These are phyloP conservation scores for Eupithecia exiguata DNA, from an alignment of 2,888 invertebrate genomes.

Conservation along the genomic window DNA sequence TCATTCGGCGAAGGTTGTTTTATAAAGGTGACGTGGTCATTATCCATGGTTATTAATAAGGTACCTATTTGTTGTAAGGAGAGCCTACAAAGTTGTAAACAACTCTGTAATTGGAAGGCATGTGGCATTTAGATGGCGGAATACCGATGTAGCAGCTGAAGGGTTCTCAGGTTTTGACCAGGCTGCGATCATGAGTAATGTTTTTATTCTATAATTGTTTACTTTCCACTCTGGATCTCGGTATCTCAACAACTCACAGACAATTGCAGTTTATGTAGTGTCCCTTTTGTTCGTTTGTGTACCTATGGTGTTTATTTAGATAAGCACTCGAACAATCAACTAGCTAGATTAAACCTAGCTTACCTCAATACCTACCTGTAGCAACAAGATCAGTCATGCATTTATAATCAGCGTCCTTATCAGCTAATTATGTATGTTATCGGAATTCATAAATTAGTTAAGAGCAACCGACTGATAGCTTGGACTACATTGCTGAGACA, in stretches of 20 bases:
- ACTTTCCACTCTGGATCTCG: neutral
- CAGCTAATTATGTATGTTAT: slow-evolving; percentile 22
- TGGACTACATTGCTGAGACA: slow-evolving; percentile 26
- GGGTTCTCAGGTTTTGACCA: neutral
- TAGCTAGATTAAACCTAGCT: neutral
- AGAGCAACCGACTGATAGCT: slow-evolving; percentile 20
- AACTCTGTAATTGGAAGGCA: neutral
- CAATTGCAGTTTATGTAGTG: neutral
- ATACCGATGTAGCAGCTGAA: neutral
- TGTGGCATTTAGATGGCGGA: neutral
- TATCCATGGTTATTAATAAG: neutral
- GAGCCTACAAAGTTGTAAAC: neutral
- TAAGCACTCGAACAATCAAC: neutral
- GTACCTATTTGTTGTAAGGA: neutral
- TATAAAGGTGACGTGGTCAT: neutral
- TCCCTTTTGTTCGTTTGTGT: neutral
- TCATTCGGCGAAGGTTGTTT: neutral
- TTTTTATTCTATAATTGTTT: neutral
- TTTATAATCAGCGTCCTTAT: slow-evolving; percentile 18
- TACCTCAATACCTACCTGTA: neutral
- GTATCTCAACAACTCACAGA: neutral
- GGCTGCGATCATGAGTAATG: neutral
- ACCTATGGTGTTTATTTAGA: too few species aligned
- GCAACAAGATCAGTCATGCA: neutral
- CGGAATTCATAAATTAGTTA: slow-evolving; percentile 29